phyloP scores from a whole-genome alignment of 2,888 invertebrate species.

The Leptopterna dolabrata region DNA sequence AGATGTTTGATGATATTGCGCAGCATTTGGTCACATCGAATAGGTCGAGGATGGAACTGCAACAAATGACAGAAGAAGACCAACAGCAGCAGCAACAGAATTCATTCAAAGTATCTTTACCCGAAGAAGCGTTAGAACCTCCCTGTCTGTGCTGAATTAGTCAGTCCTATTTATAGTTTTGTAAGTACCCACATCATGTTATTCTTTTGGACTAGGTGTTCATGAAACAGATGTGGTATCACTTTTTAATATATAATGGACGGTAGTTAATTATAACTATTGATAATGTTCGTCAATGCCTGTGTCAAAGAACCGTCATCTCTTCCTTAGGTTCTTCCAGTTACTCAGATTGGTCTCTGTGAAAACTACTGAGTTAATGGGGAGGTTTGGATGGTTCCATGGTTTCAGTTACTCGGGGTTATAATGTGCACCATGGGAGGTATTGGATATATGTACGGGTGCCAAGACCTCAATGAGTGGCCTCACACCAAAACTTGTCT shows the following conservation, averaged over 20 bases:
- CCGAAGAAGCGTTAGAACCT: slow-evolving; percentile 64
- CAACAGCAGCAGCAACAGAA: slow-evolving; percentile 53
- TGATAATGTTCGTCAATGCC: too few species aligned
- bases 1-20: slow-evolving; percentile 93
- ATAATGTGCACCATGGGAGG: too few species aligned
- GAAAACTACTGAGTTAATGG: too few species aligned
- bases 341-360: too few species aligned
- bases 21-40: slow-evolving; percentile 82
- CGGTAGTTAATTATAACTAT: background rate
- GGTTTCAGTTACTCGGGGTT: too few species aligned
- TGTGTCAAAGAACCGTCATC: too few species aligned
- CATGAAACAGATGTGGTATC: background rate
- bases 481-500: too few species aligned
- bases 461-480: too few species aligned
- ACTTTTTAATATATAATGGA: background rate
- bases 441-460: too few species aligned
- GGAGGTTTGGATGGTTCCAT: too few species aligned
- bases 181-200: background rate
- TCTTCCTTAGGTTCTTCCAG: too few species aligned
- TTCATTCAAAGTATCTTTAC: slow-evolving; percentile 65
- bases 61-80: slow-evolving; percentile 76
- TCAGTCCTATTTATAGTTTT: background rate
- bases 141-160: slow-evolving; percentile 64
- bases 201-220: background rate
- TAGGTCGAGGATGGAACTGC: slow-evolving; percentile 83